phyloP scores from a whole-genome alignment of 2,888 invertebrate species.

The Apotomis capreana region DNA sequence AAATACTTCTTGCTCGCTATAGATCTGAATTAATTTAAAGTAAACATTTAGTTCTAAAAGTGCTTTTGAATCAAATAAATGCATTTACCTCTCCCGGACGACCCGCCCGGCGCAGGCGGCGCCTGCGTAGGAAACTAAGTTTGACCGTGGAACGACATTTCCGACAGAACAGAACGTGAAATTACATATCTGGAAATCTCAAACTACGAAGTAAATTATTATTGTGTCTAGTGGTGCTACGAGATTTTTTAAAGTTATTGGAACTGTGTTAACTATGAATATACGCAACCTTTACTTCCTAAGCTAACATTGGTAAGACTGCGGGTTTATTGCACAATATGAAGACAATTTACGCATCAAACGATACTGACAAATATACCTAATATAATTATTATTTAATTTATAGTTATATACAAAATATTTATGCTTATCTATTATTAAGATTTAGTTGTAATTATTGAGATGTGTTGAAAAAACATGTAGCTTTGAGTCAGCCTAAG shows the following conservation, averaged over 20 bases:
- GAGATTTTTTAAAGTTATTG: conserved; percentile 1
- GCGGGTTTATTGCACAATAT: conserved; percentile 64
- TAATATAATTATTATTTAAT: conserved; percentile 56
- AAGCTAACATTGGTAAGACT: conserved; percentile 60
- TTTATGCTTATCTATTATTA: conserved; percentile 68
- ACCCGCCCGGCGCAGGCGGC: too few relatives aligned
- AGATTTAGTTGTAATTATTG: conserved; percentile 66
- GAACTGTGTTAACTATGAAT: conserved; percentile 1
- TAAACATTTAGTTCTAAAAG: too few relatives aligned
- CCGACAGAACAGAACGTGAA: too few relatives aligned
- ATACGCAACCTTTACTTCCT: conserved; percentile 33
- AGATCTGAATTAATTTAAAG: too few relatives aligned
- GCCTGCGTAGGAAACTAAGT: too few relatives aligned
- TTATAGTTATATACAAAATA: conserved; percentile 55
- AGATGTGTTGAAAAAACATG: conserved; percentile 55
- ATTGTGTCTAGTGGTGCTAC: conserved; percentile 19
- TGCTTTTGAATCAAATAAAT: too few relatives aligned
- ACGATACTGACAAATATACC: conserved; percentile 60
- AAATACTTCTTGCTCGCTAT: neutral
- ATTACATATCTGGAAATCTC: neutral
- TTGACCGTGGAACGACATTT: too few relatives aligned
- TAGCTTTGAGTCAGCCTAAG: conserved; percentile 71
- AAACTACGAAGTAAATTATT: neutral
- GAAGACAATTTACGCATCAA: conserved; percentile 67
- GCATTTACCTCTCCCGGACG: too few relatives aligned